phyloP scores from a whole-genome alignment of 2,888 invertebrate species.

The Nebria brevicollis region DNA sequence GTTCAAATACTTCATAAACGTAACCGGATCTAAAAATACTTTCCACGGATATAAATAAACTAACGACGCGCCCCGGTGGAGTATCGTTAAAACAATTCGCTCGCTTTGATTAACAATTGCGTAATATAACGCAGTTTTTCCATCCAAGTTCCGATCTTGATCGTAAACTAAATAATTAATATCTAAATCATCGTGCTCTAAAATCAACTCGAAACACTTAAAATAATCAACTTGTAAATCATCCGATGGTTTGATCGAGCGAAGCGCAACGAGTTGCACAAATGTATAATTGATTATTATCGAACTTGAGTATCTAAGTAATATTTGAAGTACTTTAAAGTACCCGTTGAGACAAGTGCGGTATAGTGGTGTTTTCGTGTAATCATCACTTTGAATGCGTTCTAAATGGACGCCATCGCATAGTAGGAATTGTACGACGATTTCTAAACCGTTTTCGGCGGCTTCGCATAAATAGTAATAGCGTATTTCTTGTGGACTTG shows the following conservation, averaged over 20 bases:
- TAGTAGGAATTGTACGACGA: slow-evolving; percentile 31
- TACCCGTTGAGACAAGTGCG: slow-evolving; percentile 28
- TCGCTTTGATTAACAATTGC: slow-evolving; percentile 37
- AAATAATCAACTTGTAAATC: slow-evolving; percentile 12
- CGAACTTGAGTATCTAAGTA: slow-evolving; percentile 20
- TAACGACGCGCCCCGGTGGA: slow-evolving; percentile 27
- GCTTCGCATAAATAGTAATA: slow-evolving; percentile 31
- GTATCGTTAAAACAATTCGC: slow-evolving; percentile 21
- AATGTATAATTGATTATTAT: slow-evolving; percentile 29
- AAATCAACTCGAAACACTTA: slow-evolving; percentile 33
- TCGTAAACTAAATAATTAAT: slow-evolving; percentile 28
- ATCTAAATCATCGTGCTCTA: slow-evolving; percentile 28
- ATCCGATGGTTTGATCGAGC: neutral
- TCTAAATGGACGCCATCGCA: slow-evolving; percentile 29
- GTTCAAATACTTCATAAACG: slow-evolving; percentile 30
- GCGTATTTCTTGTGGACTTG: slow-evolving; percentile 16
- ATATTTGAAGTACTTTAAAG: slow-evolving; percentile 27
- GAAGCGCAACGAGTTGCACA: slow-evolving; percentile 28
- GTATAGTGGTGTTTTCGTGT: slow-evolving; percentile 33
- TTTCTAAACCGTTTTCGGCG: slow-evolving; percentile 29
- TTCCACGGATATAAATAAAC: slow-evolving; percentile 40
- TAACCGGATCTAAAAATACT: slow-evolving; percentile 27
- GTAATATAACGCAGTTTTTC: slow-evolving; percentile 36
- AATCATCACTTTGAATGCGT: slow-evolving; percentile 6
- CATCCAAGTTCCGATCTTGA: slow-evolving; percentile 29